These are phyloP conservation scores for Leptopilina myrica DNA, from an alignment of 2,888 invertebrate species.

Conservation along the genomic window DNA sequence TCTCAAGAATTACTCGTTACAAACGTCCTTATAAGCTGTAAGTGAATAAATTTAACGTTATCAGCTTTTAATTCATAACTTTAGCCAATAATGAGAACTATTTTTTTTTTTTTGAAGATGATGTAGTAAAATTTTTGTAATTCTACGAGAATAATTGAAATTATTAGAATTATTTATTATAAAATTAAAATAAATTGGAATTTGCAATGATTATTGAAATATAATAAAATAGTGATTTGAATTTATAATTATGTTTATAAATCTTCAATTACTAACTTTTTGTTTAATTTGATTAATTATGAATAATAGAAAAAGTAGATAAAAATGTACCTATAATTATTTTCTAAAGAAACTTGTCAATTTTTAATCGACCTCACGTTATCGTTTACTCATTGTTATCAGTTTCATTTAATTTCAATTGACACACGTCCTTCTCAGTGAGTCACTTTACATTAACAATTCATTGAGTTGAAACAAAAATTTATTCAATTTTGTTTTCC, in stretches of 20 bases:
- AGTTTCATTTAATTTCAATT: conserved; percentile 24
- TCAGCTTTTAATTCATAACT: conserved; percentile 8
- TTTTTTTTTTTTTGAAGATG: too few relatives aligned
- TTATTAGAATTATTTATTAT: too few relatives aligned
- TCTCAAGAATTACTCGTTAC: conserved; percentile 14
- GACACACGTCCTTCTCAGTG: conserved; percentile 4
- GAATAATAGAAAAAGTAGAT: too few relatives aligned
- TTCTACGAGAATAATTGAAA: too few relatives aligned
- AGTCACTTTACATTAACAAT: conserved; percentile 22
- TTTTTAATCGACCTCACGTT: conserved; percentile 9
- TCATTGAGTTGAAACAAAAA: neutral
- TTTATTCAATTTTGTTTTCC: neutral
- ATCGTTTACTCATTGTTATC: conserved; percentile 32
- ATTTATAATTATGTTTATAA: too few relatives aligned
- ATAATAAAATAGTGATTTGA: too few relatives aligned
- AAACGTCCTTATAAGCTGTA: neutral
- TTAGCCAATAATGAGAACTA: neutral
- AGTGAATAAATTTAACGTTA: neutral
- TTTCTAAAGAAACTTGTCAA: neutral
- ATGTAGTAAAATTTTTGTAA: too few relatives aligned
- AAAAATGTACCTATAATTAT: neutral
- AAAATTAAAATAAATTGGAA: too few relatives aligned
- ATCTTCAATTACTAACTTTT: too few relatives aligned
- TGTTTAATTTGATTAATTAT: too few relatives aligned
- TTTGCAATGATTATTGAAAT: too few relatives aligned